Evolutionary conservation across 2,888 invertebrate species (phyloP), one percentile per base, ranked within the genome.

Genomic region (Drosophila neonasuta): DNA sequence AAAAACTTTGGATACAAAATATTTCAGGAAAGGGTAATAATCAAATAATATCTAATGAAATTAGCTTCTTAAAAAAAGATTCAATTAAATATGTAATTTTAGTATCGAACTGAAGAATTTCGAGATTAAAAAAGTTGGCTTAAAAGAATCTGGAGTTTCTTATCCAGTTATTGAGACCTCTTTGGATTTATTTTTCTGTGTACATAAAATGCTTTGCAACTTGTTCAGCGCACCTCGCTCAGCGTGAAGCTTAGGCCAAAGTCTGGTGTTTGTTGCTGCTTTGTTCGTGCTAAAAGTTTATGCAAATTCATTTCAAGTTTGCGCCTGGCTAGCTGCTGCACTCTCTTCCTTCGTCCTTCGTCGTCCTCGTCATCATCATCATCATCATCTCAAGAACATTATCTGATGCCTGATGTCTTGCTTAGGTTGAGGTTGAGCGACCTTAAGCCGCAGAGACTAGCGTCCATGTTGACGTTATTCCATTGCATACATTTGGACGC

Each of bases 291-390:
- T 69, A 68, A 74, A 83, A 82, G 81, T 82, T 82, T 86, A 82
- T 82, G 81, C 79, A 82, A 82, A 82, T 82, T 82, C 79, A 86
- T 83, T 82, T 80, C 52, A 82, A 85, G 71, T 79, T 80, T 71
- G 45, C 62, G 71, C 52, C 52, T 44, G 51, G 58, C 36, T 57
- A 62, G 67, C 76, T 71, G 73, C 73, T 68, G 59, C 60, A 57
- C 46, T 55, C 10, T 32, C 29, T 36, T 59, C 44, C 44, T 17
- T 9, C n/a, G 44, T 59, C 44, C 44, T 17, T 9, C n/a, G 44
- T 57, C 39, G 48, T 42, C 50, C 42, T 54, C 42, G 39, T 48
- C 32, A 46, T 30, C 39, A 55, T 36, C 45, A 49, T 54, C 32
- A 50, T 56, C 55, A 60, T 55, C 48, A 57, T 52, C 57, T 68